These are phyloP conservation scores for Halocynthia roretzi DNA, from an alignment of 23 tunicate genomes.

Conservation along the genomic window DNA sequence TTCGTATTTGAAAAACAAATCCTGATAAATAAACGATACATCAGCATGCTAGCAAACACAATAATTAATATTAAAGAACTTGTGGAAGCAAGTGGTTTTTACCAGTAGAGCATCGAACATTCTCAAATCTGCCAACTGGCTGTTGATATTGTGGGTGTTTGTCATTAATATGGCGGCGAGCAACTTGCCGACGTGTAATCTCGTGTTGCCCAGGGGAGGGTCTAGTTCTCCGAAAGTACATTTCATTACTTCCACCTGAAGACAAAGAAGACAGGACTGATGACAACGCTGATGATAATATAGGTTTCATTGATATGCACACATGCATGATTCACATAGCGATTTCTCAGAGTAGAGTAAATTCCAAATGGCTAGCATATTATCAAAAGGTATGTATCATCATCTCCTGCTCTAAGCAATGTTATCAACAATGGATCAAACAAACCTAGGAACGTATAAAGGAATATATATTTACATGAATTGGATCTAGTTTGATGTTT, in stretches of 20 bases:
- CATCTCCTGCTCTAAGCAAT: too few relatives aligned
- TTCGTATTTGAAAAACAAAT: conserved; percentile 81
- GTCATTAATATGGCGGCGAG: conserved; percentile 81
- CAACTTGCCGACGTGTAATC: conserved; percentile 83
- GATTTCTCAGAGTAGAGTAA: too few relatives aligned
- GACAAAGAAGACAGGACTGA: neutral
- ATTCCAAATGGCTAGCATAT: too few relatives aligned
- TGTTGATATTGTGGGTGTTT: conserved; percentile 79
- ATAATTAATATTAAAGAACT: neutral
- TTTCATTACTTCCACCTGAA: conserved; percentile 68
- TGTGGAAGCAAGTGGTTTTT: conserved; percentile 6
- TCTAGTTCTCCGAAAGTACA: conserved; percentile 83
- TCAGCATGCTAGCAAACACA: neutral
- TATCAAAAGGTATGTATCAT: too few relatives aligned
- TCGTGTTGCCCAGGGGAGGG: conserved; percentile 89
- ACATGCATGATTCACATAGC: too few relatives aligned
- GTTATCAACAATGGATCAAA: too few relatives aligned
- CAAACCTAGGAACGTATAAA: too few relatives aligned
- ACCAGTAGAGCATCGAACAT: conserved; percentile 80
- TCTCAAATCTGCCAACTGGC: conserved; percentile 70
- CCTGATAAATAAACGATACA: conserved; percentile 33
- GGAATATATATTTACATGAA: too few relatives aligned
- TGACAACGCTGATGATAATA: too few relatives aligned
- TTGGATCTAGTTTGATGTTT: too few relatives aligned
- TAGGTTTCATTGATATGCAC: too few relatives aligned